Conservation (phyloP, 2,113 vertebrate genomes). For the Baryphthengus martii region DNA sequence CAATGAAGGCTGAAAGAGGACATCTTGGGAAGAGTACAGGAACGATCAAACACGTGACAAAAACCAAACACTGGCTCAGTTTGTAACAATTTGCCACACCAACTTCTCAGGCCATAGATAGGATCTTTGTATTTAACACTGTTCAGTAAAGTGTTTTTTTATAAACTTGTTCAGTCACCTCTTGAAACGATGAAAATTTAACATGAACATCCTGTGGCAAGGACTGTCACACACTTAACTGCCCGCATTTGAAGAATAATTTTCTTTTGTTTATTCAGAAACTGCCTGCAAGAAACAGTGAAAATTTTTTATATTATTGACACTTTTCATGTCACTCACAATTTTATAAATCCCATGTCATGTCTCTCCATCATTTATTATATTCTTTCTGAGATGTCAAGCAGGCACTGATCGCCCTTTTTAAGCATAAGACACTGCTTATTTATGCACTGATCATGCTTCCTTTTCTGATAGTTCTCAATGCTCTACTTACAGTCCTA, state of each 20-base stretch:
- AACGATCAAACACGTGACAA: neutral
- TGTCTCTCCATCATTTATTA: neutral
- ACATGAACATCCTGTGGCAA: neutral
- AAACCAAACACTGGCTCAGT: neutral
- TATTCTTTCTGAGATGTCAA: neutral
- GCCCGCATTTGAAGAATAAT: neutral
- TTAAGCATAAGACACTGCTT: fast-evolving
- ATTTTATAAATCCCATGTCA: neutral
- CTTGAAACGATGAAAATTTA: neutral
- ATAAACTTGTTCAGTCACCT: neutral
- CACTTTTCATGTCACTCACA: neutral
- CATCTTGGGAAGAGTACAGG: neutral
- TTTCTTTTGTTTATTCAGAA: neutral
- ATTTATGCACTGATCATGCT: neutral
- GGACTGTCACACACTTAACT: neutral
- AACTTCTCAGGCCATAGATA: neutral
- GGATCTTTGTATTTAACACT: neutral
- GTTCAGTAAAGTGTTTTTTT: neutral
- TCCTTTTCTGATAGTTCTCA: neutral
- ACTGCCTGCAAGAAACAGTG: neutral
- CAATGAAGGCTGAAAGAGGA: neutral
- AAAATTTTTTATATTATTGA: neutral
- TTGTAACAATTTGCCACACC: neutral
- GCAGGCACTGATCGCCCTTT: neutral
- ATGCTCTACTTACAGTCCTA: neutral